Percentiles rank a stretch among this genome's conserved stretches.
phyloP scores from a whole-genome alignment of 2,797 vertebrate genomes.

The Crypturellus tataupa region DNA sequence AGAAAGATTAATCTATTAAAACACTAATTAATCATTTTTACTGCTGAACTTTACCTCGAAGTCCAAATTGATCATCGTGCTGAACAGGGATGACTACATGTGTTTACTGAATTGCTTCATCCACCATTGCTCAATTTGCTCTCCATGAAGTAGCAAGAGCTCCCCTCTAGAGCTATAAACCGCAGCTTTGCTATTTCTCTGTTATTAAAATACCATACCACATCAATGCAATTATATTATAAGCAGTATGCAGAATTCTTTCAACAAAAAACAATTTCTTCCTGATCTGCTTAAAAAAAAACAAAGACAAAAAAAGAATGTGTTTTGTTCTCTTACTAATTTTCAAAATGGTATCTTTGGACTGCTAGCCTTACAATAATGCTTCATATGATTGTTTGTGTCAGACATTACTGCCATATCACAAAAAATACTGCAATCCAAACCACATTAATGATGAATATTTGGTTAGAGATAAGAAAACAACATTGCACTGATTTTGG shows the following conservation, averaged over 20 bases:
- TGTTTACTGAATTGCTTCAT: background rate
- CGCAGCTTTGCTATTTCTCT: background rate
- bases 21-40: too few species aligned
- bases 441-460: constrained; percentile 64
- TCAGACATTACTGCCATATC: constrained; percentile 57
- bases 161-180: background rate
- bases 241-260: background rate
- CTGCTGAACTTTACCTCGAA: background rate
- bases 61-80: background rate
- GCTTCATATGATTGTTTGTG: constrained; percentile 68
- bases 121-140: background rate
- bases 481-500: constrained; percentile 39
- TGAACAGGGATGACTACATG: accelerated
- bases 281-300: constrained; percentile 48
- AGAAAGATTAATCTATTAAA: background rate
- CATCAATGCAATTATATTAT: background rate
- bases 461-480: constrained; percentile 67
- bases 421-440: constrained; percentile 40
- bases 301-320: constrained; percentile 20
- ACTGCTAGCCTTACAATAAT: constrained; percentile 21
- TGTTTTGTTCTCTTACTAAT: constrained; percentile 70
- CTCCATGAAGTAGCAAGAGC: background rate
- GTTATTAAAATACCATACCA: background rate
- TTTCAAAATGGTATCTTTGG: constrained; percentile 51
- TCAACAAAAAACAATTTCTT: background rate